Base-by-base conservation (phyloP, 1,140 invertebrate species). In the Copidosoma floridanum region DNA sequence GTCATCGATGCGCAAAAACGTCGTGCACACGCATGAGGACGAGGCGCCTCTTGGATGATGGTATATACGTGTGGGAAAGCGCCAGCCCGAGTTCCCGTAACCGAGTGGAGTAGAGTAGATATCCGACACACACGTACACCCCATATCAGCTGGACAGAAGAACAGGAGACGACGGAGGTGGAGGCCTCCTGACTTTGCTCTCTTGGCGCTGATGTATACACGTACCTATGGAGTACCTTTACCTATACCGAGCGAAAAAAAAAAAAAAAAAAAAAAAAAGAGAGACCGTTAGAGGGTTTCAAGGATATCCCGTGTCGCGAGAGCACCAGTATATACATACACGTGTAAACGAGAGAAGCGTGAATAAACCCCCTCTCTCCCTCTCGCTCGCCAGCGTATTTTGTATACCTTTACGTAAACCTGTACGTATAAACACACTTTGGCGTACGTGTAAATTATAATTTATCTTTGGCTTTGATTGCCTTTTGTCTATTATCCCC, bases 271-370 rank as follows among this genome's bases (percentile, higher is more conserved):
- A n/a, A n/a, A n/a, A n/a, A n/a, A n/a, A n/a, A n/a, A n/a, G n/a
- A 8, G 2, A 64, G 68, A 73, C 73, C 72, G 74, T 77, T 77
- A 75, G 61, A 44, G 64, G 73, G 74, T 68, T 76, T 75, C 72
- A 72, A 76, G 74, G 74, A 76, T 78, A 77, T 76, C 73, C 74
- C 73, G 74, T 74, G 75, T 73, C 74, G 66, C 64, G 48, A 61
- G 67, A n/a, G n/a, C n/a, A n/a, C n/a, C n/a, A n/a, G n/a, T n/a
- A n/a, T n/a, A n/a, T n/a, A n/a, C n/a, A n/a, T n/a, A n/a, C n/a
- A n/a, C 63, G 68, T 73, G 68, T 67, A 72, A 71, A 63, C 62
- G 64, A n/a, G n/a, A 76, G 65, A 73, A 68, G 70, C 67, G 66
- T 70, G 68, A 75, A 75, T 76, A 71, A 73, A 69, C 64, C 66